A percentile compares a stretch with the other conserved stretches of the same genome.
phyloP scores from a whole-genome alignment of 1,140 invertebrate genomes.

The Drosophila nigromelanica region DNA sequence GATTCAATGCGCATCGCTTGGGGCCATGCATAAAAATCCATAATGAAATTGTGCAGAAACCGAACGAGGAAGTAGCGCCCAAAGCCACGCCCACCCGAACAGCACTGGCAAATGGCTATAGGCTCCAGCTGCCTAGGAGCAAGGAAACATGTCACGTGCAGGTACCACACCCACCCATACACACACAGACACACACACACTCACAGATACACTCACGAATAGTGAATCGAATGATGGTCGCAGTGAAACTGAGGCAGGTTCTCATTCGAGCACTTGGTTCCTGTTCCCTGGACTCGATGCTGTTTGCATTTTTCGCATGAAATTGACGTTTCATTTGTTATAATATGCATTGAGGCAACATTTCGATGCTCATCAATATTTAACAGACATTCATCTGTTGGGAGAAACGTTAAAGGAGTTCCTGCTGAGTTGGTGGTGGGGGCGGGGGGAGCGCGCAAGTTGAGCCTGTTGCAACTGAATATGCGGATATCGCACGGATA shows the following conservation, averaged over 20 bases:
- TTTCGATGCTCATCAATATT: slow-evolving; percentile 76
- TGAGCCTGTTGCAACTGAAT: slow-evolving; percentile 25
- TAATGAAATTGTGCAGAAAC: slow-evolving; percentile 58
- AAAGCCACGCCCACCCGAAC: slow-evolving; percentile 9
- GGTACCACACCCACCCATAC: background rate
- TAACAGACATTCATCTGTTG: slow-evolving; percentile 71
- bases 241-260: slow-evolving; percentile 7
- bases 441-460: background rate
- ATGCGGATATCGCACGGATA: slow-evolving; percentile 12
- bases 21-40: slow-evolving; percentile 41
- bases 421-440: background rate
- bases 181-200: slow-evolving; percentile 1
- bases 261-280: slow-evolving; percentile 15
- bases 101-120: slow-evolving; percentile 15
- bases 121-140: slow-evolving; percentile 16
- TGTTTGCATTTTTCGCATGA: slow-evolving; percentile 66
- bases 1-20: slow-evolving; percentile 14
- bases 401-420: slow-evolving; percentile 49
- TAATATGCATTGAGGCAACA: slow-evolving; percentile 74
- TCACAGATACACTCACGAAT: slow-evolving; percentile 2
- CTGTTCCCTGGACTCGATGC: slow-evolving; percentile 14
- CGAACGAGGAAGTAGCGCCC: slow-evolving; percentile 5
- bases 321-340: slow-evolving; percentile 76
- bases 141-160: slow-evolving; percentile 39
- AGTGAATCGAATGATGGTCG: slow-evolving; percentile 5